phyloP scores from a whole-genome alignment of 1,140 invertebrate genomes.

The Conus betulinus region DNA sequence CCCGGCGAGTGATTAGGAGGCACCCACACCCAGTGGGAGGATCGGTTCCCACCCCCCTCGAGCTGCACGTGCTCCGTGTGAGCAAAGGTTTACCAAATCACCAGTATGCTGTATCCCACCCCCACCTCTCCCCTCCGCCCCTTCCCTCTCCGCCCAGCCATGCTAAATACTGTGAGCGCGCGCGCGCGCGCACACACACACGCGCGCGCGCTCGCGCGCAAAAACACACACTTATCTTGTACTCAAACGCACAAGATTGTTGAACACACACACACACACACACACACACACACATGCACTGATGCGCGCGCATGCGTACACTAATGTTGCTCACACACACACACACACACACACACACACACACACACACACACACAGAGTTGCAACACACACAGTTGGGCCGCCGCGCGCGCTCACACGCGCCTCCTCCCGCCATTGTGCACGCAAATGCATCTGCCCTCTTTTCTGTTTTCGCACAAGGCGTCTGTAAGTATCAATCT shows the following conservation, averaged over 20 bases:
- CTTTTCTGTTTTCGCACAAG: too few relatives aligned
- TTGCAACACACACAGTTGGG: too few relatives aligned
- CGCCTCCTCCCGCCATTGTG: too few relatives aligned
- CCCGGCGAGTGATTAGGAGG: background rate
- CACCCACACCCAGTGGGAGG: slow-evolving; percentile 7
- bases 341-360: too few relatives aligned
- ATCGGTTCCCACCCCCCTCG: background rate
- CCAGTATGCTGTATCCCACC: background rate
- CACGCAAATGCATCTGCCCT: too few relatives aligned
- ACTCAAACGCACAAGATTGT: background rate
- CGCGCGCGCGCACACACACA: background rate
- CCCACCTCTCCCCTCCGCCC: background rate
- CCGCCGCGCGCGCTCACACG: too few relatives aligned
- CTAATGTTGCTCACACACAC: too few relatives aligned
- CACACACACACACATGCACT: too few relatives aligned
- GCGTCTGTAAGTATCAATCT: too few relatives aligned
- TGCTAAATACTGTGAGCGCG: background rate
- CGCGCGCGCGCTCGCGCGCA: background rate
- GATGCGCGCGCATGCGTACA: too few relatives aligned
- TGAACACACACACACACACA: too few relatives aligned
- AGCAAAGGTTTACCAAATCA: background rate
- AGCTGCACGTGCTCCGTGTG: background rate
- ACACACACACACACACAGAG: too few relatives aligned
- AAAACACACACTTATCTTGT: background rate
- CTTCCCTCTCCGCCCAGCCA: background rate